Percentiles rank a stretch among this genome's conserved stretches.
Evolutionary conservation across 2,113 vertebrate genomes (phyloP).

Genomic region (Pachyramphus minor): DNA sequence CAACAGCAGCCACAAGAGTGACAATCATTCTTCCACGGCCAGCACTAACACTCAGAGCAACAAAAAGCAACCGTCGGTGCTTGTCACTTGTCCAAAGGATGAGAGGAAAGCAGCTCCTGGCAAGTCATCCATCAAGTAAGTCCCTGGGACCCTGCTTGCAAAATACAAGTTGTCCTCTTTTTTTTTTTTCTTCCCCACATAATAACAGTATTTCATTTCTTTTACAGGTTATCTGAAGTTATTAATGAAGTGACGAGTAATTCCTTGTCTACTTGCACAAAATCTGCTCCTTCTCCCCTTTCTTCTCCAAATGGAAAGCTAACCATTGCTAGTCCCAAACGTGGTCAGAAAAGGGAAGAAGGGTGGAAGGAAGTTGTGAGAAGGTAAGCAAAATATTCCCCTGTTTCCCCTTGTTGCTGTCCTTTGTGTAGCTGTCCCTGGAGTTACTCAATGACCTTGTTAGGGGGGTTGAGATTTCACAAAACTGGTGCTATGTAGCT

Average conservation of each 20-base stretch:
- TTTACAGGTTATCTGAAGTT: slow-evolving; percentile 82
- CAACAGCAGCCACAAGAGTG: slow-evolving; percentile 90
- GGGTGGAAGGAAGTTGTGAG: slow-evolving; percentile 99
- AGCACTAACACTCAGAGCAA: slow-evolving; percentile 52
- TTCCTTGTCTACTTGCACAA: slow-evolving; percentile 89
- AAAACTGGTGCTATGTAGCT: fast-evolving
- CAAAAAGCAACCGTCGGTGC: slow-evolving; percentile 86
- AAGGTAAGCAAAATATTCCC: slow-evolving; percentile 72
- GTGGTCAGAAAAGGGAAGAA: slow-evolving; percentile 97
- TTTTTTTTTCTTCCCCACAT: fast-evolving
- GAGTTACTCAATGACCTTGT: background rate
- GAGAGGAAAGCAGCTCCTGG: slow-evolving; percentile 85
- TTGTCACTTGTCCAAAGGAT: slow-evolving; percentile 80
- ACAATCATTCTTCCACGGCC: slow-evolving; percentile 75
- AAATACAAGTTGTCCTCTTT: background rate
- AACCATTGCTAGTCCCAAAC: slow-evolving; percentile 95
- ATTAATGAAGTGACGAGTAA: slow-evolving; percentile 80
- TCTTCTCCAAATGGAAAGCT: slow-evolving; percentile 93
- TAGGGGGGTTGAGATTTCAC: background rate
- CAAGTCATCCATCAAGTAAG: slow-evolving; percentile 86
- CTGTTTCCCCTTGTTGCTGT: background rate
- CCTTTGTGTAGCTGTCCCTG: background rate
- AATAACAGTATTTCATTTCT: background rate
- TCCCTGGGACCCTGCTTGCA: fast-evolving
- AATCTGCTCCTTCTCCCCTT: slow-evolving; percentile 90